Base-by-base conservation (phyloP, 1,140 invertebrate species). In the Spodoptera frugiperda region DNA sequence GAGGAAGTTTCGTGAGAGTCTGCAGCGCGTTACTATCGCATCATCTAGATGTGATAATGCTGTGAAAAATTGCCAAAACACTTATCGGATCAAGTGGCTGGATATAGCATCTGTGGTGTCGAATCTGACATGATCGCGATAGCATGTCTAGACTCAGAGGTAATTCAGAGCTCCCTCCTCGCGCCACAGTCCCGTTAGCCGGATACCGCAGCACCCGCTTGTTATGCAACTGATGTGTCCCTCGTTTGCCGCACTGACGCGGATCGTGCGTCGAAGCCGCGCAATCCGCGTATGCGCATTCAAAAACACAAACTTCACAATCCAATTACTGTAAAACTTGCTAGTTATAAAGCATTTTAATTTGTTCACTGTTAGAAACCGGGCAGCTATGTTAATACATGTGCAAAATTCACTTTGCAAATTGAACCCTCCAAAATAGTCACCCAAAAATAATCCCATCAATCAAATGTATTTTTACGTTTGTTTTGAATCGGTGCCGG, bases 181-280 rank as follows among this genome's bases (percentile, higher is more conserved):
- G 82, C 82, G 78, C 83, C 81, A 78, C 78, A 68, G 83, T 90
- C 81, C 91, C 91, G 91, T 91, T 91, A 92, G 79, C 83, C 88
- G 89, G 88, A 91, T 84, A 83, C 85, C 83, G 79, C 75, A 53
- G 79, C 80, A 76, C 68, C 67, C 80, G 84, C 86, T 92, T 86
- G 87, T 91, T 90, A 92, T 91, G 90, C 89, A 92, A 89, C 86
- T 83, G 84, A 91, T 86, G 86, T 85, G 79, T 84, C 81, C 78
- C 82, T 78, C 79, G 70, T 70, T 79, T 67, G 61, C 71, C 53
- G 61, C 57, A 63, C 51, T 53, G 73, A 25, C 78, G 72, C 67
- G 68, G 63, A 49, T 76, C 72, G 72, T 72, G 61, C 49, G 78
- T 71, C 68, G 68, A 17, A 14, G 53, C 15, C 53, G 46, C 46